Conservation (phyloP, 2,797 vertebrate species). For the Enteromius thamalakanensis region DNA sequence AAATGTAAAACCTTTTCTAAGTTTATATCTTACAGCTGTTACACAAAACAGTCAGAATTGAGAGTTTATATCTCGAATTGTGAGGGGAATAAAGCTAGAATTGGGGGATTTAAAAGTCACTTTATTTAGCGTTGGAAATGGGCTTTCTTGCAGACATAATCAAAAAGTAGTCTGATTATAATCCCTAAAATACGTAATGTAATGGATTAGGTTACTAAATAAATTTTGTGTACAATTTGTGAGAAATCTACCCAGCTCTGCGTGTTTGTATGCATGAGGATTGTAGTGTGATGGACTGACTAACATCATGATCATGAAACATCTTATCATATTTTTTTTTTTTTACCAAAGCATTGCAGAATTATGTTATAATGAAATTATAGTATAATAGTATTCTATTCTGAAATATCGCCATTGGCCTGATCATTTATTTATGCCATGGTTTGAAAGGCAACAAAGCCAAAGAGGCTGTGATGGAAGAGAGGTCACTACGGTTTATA, state of each 20-base stretch:
- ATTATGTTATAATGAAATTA: not conserved
- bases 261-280: constrained; percentile 58
- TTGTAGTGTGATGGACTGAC: constrained; percentile 47
- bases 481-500: not conserved
- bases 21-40: no score
- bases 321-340: constrained; percentile 8
- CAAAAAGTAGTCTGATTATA: constrained; percentile 6
- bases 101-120: not conserved
- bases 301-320: constrained; percentile 46
- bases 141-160: not conserved
- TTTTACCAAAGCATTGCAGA: not conserved
- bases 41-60: not conserved
- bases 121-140: not conserved
- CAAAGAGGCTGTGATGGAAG: constrained; percentile 11
- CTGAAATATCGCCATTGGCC: not conserved
- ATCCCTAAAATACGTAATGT: not conserved
- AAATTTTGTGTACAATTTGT: not conserved
- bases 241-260: constrained; percentile 7
- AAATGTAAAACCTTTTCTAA: no score
- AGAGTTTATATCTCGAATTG: no score
- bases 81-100: not conserved
- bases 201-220: not conserved
- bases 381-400: not conserved
- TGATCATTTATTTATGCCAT: constrained; percentile 3
- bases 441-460: constrained; percentile 20